Evolutionary conservation across 2,888 invertebrate species (phyloP), one percentile per base, ranked within the genome.

Genomic region (Trisateles emortualis): DNA sequence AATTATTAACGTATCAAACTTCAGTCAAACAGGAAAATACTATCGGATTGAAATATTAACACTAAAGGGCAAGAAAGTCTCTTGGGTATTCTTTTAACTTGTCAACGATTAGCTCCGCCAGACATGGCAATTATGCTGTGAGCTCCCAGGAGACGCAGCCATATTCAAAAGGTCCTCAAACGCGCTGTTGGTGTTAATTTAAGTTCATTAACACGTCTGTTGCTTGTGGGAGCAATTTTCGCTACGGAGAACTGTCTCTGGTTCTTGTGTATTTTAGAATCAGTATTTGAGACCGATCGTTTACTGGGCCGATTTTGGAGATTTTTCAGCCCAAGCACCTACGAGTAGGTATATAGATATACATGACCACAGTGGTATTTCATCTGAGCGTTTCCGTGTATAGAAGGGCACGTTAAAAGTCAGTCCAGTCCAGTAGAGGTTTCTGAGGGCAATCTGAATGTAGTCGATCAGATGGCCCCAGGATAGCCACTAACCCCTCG

Each of bases 171-270:
- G 36, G n/a, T 19, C 8, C 11, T 19, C n/a, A n/a, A 10, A 38
- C n/a, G 36, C 4, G n/a, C 36, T 6, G 19, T 38, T n/a, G 36
- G 19, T 14, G 17, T 38, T 38, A 38, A 38, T 38, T 38, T 17
- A 19, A 38, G 19, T 19, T 38, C 36, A 38, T 38, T 38, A 38
- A 38, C 36, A 19, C 19, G 36, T n/a, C n/a, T n/a, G n/a, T 17
- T 19, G 3, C 36, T 19, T 16, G 5, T 17, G 36, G 19, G 19
- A 38, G 1, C 36, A 10, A 19, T 38, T 38, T 38, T 10, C 1
- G 4, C 4, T 19, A 35, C 10, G 16, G 10, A 38, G 19, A 17
- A 16, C 19, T n/a, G n/a, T 6, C 35, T 6, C 1, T 16, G n/a
- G 9, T 38, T 48, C 26, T 48, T 3, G 32, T 6, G 8, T 17